Base-by-base conservation (phyloP, 2,113 vertebrate species). In the Holacanthus passer region DNA sequence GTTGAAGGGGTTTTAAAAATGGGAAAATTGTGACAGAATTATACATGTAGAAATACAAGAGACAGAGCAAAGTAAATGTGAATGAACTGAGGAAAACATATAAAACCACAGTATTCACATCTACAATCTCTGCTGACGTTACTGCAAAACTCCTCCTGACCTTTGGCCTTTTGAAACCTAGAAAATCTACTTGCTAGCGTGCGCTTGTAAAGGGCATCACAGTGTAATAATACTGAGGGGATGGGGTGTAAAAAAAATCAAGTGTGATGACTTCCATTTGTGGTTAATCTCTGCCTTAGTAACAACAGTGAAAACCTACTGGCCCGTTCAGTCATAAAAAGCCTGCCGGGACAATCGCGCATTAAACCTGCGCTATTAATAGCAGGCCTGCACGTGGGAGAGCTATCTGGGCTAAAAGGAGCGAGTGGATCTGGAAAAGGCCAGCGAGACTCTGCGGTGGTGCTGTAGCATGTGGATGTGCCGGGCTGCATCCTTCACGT, bases 341-440 rank as follows among this genome's bases (percentile, higher is more conserved):
- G 77, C 68, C 88, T 58, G 82, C 82, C 2, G 62, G 88, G 89
- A 92, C 82, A 75, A 88, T 72, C 62, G 1, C n/a, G 37, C 88
- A 83, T 87, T 87, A 86, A 86, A 87, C 59, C 78, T 17, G 37
- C 4, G 8, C 78, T 91, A 93, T 91, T 92, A 72, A 88, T 93
- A 92, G 90, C 71, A 0, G 0, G 47, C 31, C 64, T 58, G 82
- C 88, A 91, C 41, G 82, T 80, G 85, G 77, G 85, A 70, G 85
- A 53, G 83, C 84, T 65, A 77, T 79, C 84, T 80, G 77, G 60
- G 86, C 83, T 88, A 82, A 67, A 86, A 81, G 3, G 13, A 82
- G 88, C 37, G 2, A 35, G 80, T 68, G 71, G 80, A 67, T 58
- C 71, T 78, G 79, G 74, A 85, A 69, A n/a, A 84, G 62, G 75